Evolutionary conservation across 35 echinoderm and acorn worm genomes (phyloP), one percentile per base, ranked within the genome.

Genomic region (Lytechinus pictus): DNA sequence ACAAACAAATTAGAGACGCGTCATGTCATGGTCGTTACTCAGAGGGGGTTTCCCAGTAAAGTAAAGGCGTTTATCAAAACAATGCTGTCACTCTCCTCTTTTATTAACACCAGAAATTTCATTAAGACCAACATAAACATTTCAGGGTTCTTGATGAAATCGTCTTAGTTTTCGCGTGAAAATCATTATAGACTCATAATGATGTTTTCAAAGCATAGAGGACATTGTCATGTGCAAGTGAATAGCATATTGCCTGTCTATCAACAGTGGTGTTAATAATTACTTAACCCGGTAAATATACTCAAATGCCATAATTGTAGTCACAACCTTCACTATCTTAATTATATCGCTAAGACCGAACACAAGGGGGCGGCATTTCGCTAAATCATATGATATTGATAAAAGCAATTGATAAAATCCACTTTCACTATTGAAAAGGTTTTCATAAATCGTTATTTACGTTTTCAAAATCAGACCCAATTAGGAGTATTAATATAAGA

Each of bases 11-110:
- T 79, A 79, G 19, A 27, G 66, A 7, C 66, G 14, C n/a, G 0
- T 79, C 66, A 24, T 79, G 66, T 79, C 66, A 79, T 24, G 66
- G 66, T 16, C 19, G 19, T 79, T 79, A 79, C 16, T 79, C 66
- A 79, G 4, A 79, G 66, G 66, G 66, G 66, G 66, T 79, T 79
- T 79, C 66, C 66, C 66, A 79, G 66, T 79, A 79, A 79, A 79
- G 19, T n/a, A 8, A n/a, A 79, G 19, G 66, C 19, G 66, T n/a
- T 79, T 71, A 24, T 71, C 21, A 79, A 24, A 19, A 79, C 16
- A 79, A 79, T 16, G n/a, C n/a, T 6, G 66, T 79, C 66, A 79
- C 14, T 79, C 21, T 79, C 66, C 66, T 79, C 33, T 79, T 79
- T 16, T 24, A 79, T 79, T 79, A 79, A 24, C 66, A 79, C 66